Percentiles rank a stretch among this genome's conserved stretches.
These are phyloP conservation scores for Babylonia areolata DNA, from an alignment of 1,140 invertebrate genomes.

Conservation along the genomic window DNA sequence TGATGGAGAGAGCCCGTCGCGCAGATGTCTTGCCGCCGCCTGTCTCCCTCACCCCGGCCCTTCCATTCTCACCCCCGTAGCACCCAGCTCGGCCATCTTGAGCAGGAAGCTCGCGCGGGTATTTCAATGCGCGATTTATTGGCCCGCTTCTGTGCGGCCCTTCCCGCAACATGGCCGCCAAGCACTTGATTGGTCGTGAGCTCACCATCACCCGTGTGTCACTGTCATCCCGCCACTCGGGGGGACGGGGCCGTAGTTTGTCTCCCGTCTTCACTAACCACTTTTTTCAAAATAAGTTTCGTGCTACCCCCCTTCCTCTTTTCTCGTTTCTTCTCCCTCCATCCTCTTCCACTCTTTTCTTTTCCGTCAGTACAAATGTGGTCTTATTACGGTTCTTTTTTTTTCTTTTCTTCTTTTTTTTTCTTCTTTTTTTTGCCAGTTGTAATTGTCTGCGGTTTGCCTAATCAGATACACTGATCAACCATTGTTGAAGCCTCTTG, in stretches of 20 bases:
- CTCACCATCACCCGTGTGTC: conserved; percentile 5
- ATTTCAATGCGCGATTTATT: conserved; percentile 44
- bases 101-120: conserved; percentile 32
- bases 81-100: conserved; percentile 30
- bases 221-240: not conserved
- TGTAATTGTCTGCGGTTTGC: too few species aligned
- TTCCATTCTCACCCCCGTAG: too few species aligned
- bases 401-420: not conserved
- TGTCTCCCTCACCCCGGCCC: not conserved
- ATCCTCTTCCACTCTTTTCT: not conserved
- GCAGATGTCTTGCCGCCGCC: conserved; percentile 29
- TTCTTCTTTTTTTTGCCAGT: not conserved
- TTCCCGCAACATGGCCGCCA: conserved; percentile 15
- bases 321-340: not conserved
- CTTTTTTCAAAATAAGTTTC: not conserved
- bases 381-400: too few species aligned
- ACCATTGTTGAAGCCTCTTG: not conserved
- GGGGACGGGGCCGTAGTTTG: not conserved
- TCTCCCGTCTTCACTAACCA: not conserved
- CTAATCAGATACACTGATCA: too few species aligned
- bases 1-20: conserved; percentile 29
- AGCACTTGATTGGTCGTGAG: conserved; percentile 2
- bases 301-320: not conserved
- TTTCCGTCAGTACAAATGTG: too few species aligned
- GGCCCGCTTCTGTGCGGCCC: conserved; percentile 12